phyloP scores from a whole-genome alignment of 2,797 vertebrate genomes.

The Florisuga fusca region DNA sequence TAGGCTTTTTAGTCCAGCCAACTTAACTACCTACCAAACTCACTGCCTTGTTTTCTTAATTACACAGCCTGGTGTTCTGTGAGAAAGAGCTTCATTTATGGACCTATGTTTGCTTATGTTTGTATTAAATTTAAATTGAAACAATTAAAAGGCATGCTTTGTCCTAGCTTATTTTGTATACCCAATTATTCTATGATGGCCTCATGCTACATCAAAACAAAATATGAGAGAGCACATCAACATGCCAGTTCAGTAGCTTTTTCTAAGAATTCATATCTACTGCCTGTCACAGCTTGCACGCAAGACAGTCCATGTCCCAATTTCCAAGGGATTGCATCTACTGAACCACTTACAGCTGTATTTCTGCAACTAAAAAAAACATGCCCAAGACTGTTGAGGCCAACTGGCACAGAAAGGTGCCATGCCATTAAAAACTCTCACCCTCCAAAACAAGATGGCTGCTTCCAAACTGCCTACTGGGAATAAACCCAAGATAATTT shows the following conservation, averaged over 20 bases:
- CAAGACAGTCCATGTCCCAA: neutral
- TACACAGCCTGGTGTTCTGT: neutral
- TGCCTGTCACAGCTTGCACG: neutral
- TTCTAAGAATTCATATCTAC: neutral
- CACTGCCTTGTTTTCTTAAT: neutral
- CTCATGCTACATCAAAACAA: neutral
- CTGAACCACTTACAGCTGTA: neutral
- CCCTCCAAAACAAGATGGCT: neutral
- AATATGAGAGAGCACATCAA: neutral
- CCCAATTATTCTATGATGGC: neutral
- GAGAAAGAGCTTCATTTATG: neutral
- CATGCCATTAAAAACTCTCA: neutral
- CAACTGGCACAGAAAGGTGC: constrained; percentile 21
- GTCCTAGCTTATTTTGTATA: neutral
- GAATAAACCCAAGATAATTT: constrained; percentile 5
- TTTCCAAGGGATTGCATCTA: neutral
- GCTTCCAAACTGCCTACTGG: neutral
- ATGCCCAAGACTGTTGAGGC: neutral
- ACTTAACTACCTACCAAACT: neutral
- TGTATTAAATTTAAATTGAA: neutral
- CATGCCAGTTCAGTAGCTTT: neutral
- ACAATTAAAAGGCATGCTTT: neutral
- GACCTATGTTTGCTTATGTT: neutral
- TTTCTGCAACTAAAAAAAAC: constrained; percentile 38
- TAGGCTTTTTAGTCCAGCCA: neutral